Percentiles rank a stretch among this genome's conserved stretches.
Evolutionary conservation across 2,113 vertebrate species (phyloP).

Genomic region (Pagrus major): DNA sequence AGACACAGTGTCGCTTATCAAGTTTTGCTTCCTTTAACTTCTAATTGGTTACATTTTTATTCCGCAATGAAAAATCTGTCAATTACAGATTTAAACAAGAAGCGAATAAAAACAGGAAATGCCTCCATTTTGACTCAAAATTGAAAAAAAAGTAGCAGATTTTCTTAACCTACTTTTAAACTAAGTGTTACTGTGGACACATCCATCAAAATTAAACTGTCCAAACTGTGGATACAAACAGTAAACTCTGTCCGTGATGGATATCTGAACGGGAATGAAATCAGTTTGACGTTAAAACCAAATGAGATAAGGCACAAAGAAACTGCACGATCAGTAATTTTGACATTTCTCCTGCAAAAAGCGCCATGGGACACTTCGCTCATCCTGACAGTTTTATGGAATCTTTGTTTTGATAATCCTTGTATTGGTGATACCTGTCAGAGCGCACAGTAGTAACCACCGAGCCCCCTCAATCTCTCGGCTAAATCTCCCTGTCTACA

Average conservation of each 20-base stretch:
- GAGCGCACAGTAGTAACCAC: constrained; percentile 58
- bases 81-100: background rate
- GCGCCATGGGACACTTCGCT: constrained; percentile 66
- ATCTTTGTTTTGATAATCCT: constrained; percentile 79
- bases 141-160: background rate
- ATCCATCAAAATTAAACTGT: constrained; percentile 32
- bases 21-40: constrained; percentile 9
- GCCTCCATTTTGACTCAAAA: background rate
- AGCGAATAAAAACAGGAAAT: background rate
- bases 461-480: constrained; percentile 71
- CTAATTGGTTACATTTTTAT: constrained; percentile 17
- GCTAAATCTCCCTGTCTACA: constrained; percentile 79
- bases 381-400: constrained; percentile 68
- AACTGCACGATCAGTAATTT: constrained; percentile 46
- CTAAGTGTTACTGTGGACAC: background rate
- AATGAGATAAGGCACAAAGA: constrained; percentile 55
- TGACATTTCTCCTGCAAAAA: constrained; percentile 59
- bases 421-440: constrained; percentile 78
- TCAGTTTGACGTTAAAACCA: constrained; percentile 68
- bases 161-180: constrained; percentile 24
- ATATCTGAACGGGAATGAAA: constrained; percentile 61
- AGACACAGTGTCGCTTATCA: background rate
- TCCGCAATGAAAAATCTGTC: background rate
- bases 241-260: constrained; percentile 24
- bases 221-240: constrained; percentile 3